Conservation (phyloP, 2,888 invertebrate species). For the Steinernema carpocapsae region DNA sequence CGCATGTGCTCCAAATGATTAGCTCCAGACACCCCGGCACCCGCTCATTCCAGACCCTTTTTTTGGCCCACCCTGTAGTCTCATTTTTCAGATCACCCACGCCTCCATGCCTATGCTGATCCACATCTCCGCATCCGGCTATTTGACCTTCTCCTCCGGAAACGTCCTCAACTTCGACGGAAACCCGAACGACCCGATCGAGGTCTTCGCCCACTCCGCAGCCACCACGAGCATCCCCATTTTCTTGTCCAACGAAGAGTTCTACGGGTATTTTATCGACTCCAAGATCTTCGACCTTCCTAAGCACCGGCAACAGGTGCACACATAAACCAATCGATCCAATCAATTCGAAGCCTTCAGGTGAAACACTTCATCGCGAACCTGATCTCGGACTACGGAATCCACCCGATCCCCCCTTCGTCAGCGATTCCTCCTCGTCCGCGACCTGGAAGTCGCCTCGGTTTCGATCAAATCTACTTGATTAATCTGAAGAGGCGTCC, state of each 20-base stretch:
- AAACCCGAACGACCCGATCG: slow-evolving; percentile 51
- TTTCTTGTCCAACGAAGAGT: slow-evolving; percentile 81
- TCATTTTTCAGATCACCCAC: slow-evolving; percentile 47
- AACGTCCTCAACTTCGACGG: slow-evolving; percentile 73
- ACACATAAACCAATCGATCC: neutral
- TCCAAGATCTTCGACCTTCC: slow-evolving; percentile 72
- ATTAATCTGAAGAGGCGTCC: slow-evolving; percentile 86
- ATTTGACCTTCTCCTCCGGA: slow-evolving; percentile 79
- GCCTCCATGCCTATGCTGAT: slow-evolving; percentile 76
- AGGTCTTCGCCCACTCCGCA: slow-evolving; percentile 70
- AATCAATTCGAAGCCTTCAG: neutral
- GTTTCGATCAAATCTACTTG: slow-evolving; percentile 77
- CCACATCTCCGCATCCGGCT: slow-evolving; percentile 74
- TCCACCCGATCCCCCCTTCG: slow-evolving; percentile 55
- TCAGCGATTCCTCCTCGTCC: slow-evolving; percentile 53
- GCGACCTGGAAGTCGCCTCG: slow-evolving; percentile 47
- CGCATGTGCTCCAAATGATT: too few relatives aligned
- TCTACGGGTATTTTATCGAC: slow-evolving; percentile 82
- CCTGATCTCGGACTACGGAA: slow-evolving; percentile 54
- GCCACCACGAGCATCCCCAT: slow-evolving; percentile 74
- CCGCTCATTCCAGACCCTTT: too few relatives aligned
- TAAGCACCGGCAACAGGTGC: slow-evolving; percentile 45
- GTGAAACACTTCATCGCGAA: slow-evolving; percentile 48
- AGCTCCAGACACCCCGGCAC: too few relatives aligned
- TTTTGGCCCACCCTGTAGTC: too few relatives aligned